Conservation (phyloP, 2,113 vertebrate species). For the Mustelus asterias region DNA sequence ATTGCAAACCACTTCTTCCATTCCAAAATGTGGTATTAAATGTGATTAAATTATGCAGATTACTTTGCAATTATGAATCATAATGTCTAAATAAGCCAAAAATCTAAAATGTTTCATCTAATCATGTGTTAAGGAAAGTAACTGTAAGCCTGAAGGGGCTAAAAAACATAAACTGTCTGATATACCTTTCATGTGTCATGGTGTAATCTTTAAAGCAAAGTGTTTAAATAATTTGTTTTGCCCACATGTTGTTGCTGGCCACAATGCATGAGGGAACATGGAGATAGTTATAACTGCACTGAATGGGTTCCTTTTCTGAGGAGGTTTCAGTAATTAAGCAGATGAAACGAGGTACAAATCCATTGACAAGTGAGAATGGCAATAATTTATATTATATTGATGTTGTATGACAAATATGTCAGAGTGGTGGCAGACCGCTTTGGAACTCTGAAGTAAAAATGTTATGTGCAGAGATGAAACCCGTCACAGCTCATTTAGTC, state of each 20-base stretch:
- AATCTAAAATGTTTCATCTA: not conserved
- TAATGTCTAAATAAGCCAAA: not conserved
- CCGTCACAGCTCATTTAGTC: conserved; percentile 97
- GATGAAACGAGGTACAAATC: conserved; percentile 67
- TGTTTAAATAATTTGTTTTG: conserved; percentile 62
- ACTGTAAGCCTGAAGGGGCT: not conserved
- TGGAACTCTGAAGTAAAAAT: conserved; percentile 58
- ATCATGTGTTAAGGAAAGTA: not conserved
- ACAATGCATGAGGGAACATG: conserved; percentile 50
- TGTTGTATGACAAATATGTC: conserved; percentile 85
- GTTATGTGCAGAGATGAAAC: conserved; percentile 75
- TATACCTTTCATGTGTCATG: conserved; percentile 40
- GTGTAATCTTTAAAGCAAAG: conserved; percentile 57
- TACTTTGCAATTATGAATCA: not conserved
- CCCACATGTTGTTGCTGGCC: conserved; percentile 59
- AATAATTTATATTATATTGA: conserved; percentile 98
- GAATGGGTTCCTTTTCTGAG: conserved; percentile 63
- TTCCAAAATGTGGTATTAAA: conserved; percentile 6
- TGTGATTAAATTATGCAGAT: not conserved
- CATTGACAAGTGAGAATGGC: conserved; percentile 79
- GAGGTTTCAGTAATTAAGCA: conserved; percentile 58
- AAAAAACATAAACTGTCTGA: not conserved
- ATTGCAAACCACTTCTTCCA: not conserved
- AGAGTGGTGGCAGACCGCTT: conserved; percentile 64
- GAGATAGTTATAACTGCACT: conserved; percentile 57